These are phyloP conservation scores for Anableps anableps DNA, from an alignment of 2,797 vertebrate species.

Conservation along the genomic window DNA sequence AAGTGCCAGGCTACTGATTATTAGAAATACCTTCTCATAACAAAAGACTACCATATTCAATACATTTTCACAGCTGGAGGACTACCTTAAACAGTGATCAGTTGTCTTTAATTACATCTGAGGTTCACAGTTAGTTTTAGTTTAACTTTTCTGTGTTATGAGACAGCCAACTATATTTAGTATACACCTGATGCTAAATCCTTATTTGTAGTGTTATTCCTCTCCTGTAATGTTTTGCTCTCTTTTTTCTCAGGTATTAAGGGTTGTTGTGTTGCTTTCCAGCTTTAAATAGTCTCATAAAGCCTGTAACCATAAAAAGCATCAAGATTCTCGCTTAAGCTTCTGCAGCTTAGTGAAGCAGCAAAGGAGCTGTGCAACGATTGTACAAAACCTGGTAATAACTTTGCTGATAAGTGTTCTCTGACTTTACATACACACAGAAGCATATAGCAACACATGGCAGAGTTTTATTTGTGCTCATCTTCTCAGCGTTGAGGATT, in stretches of 20 bases:
- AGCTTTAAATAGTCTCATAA: constrained; percentile 19
- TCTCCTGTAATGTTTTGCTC: background rate
- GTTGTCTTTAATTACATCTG: background rate
- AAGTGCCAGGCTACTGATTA: background rate
- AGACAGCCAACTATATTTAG: background rate
- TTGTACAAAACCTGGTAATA: constrained; percentile 38
- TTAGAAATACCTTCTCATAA: background rate
- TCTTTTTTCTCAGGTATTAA: background rate
- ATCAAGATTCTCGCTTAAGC: constrained; percentile 25
- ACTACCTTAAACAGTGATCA: background rate
- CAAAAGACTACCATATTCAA: background rate
- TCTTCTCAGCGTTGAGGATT: constrained; percentile 43
- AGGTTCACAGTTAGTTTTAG: background rate
- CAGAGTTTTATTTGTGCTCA: constrained; percentile 40
- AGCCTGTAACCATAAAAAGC: constrained; percentile 13
- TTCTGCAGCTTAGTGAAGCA: constrained; percentile 21
- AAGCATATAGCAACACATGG: constrained; percentile 46
- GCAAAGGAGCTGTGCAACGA: constrained; percentile 22
- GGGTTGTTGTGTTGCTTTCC: constrained; percentile 6
- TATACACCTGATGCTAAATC: background rate
- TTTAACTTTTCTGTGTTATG: background rate
- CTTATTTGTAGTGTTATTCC: background rate
- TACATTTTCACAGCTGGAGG: background rate
- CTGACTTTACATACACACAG: constrained; percentile 24
- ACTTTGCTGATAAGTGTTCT: constrained; percentile 36